Conservation (phyloP, 2,113 vertebrate species). For the Megalops atlanticus region DNA sequence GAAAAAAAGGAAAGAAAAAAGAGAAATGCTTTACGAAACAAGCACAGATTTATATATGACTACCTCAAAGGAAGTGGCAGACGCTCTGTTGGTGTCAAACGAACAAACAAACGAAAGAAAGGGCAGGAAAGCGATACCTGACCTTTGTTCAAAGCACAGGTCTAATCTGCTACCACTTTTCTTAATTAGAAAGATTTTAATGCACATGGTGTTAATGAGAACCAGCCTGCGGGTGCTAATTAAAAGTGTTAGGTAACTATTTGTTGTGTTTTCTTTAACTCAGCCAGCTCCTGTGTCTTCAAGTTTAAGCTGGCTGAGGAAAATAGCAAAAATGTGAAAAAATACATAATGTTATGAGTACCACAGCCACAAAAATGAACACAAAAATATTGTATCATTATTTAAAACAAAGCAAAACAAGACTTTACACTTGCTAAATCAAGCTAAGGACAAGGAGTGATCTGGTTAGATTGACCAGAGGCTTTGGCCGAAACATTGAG, state of each 20-base stretch:
- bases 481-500: background rate
- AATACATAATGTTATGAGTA: background rate
- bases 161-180: slow-evolving; percentile 80
- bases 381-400: background rate
- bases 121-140: slow-evolving; percentile 66
- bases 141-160: slow-evolving; percentile 78
- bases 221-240: slow-evolving; percentile 78
- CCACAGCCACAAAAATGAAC: background rate
- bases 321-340: background rate
- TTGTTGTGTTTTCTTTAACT: slow-evolving; percentile 24
- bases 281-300: background rate
- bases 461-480: background rate
- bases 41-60: slow-evolving; percentile 57
- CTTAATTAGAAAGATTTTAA: slow-evolving; percentile 79
- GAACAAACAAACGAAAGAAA: slow-evolving; percentile 63
- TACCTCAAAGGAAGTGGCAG: slow-evolving; percentile 55
- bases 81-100: slow-evolving; percentile 50
- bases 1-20: slow-evolving; percentile 25
- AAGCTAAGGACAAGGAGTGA: background rate
- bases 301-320: background rate
- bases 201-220: slow-evolving; percentile 73
- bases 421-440: background rate
- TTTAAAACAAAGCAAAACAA: background rate
- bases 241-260: slow-evolving; percentile 66
- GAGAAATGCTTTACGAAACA: slow-evolving; percentile 52